Evolutionary conservation across 2,797 vertebrate genomes (phyloP), one percentile per base, ranked within the genome.

Genomic region (Perodicticus potto): DNA sequence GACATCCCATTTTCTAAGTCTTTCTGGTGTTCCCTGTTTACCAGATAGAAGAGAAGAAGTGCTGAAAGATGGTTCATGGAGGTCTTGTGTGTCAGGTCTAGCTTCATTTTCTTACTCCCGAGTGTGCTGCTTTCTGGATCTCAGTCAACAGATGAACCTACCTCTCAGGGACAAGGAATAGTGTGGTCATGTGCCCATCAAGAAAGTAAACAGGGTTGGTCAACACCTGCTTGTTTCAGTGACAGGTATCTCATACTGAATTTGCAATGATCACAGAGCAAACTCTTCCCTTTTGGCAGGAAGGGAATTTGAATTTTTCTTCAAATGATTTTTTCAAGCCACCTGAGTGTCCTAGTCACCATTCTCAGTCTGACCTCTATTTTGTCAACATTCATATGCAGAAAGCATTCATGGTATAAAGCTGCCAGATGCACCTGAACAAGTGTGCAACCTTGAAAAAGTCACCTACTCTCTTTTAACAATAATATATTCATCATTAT

Each of bases 381-480:
- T 76, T 78, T 40, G 20, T 23, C 32, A 65, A 57, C 63, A 69
- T 93, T 29, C 19, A 63, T 43, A 72, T 53, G 29, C 5, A 74
- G 29, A 43, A 55, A 27, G 37, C 19, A 69, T 2, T 34, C 34
- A 23, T 69, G 72, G 0, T 55, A 19, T n/a, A 73, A 77, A 67
- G 6, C 16, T 69, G n/a, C 25, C 19, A 25, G 49, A n/a, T 49
- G 12, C 0, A 69, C 10, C 27, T 53, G n/a, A 34, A n/a, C 0
- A 3, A 53, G 6, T 72, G 16, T 57, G 8, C 73, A 45, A 55
- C 12, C 13, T 72, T 72, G 12, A 53, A 86, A 87, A 63, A 53
- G 6, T 63, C 4, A 73, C 4, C 23, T 74, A 37, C 14, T 67
- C 14, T 93, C 57, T 80, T 85, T 78, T 40, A 65, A 55, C 19